Base-by-base conservation (phyloP, 1,140 invertebrate species). In the Drosophila seguyi region DNA sequence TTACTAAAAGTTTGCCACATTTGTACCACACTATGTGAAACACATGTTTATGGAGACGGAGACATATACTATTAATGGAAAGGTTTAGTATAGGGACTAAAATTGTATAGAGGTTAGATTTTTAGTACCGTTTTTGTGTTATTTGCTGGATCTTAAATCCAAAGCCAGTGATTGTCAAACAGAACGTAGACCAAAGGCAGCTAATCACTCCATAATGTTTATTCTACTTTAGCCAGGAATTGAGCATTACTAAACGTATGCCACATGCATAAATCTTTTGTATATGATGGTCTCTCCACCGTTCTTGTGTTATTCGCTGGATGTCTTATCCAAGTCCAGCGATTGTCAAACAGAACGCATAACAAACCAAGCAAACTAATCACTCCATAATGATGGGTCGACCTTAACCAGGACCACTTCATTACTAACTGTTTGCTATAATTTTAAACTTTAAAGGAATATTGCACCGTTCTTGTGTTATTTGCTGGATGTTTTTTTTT, bases 281-380 rank as follows among this genome's bases (percentile, higher is more conserved):
- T 16, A 22, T 29, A 16, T 50, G 2, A 18, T 38, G 31, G 3
- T 38, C 31, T 53, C 8, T 8, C 5, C 6, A 67, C 50, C 81
- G 81, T 88, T 88, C 77, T 83, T 87, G 81, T 88, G 83, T 88
- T 88, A 80, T 88, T 88, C 42, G 68, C 72, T 72, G 67, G 75
- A 69, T 57, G 71, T 18, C 20, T n/a, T 62, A 5, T 1, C n/a
- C 27, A 44, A 62, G 41, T 53, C 88, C 50, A 90, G 83, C 53
- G 77, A 90, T 86, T 86, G 90, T 91, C 90, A 79, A 90, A 85
- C 68, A 90, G 84, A 91, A 90, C 90, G 81, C 38, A 91, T 13
- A 91, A 11, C 60, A 65, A 86, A 44, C 47, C 34, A 27, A 39
- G 56, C 39, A 72, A 61, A 44, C 58, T 66, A 52, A 20, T 42